Evolutionary conservation across 1,140 invertebrate species (phyloP).

Genomic region (Orchesella cincta): DNA sequence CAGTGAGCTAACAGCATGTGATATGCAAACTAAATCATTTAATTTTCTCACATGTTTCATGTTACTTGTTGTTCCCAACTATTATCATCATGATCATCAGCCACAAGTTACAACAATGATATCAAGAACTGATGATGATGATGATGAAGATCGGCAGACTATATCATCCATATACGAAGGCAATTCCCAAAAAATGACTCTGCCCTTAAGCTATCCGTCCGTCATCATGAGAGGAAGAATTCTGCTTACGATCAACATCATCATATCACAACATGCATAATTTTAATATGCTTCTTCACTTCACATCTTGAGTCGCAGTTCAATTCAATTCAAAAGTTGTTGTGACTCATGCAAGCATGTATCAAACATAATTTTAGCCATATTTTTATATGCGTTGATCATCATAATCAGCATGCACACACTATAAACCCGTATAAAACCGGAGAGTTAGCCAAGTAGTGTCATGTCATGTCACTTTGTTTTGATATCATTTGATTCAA

Average conservation of each 20-base stretch:
- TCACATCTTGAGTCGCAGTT: neutral
- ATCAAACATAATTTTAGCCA: conserved; percentile 15
- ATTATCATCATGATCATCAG: conserved; percentile 2
- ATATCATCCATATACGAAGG: neutral
- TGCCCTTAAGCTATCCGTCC: conserved; percentile 23
- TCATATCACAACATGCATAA: conserved; percentile 23
- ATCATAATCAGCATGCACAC: neutral
- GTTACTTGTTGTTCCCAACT: conserved; percentile 17
- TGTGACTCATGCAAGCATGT: conserved; percentile 21
- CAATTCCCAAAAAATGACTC: conserved; percentile 26
- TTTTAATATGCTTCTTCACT: conserved; percentile 1
- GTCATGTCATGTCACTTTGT: neutral
- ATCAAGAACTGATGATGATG: neutral
- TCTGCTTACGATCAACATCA: conserved; percentile 25
- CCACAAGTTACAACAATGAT: conserved; percentile 10
- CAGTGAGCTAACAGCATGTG: neutral
- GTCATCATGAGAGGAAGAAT: no score
- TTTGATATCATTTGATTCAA: neutral
- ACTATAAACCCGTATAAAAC: conserved; percentile 12
- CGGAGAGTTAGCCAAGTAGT: neutral
- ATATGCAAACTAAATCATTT: conserved; percentile 26
- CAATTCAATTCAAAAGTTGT: no score
- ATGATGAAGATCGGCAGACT: neutral
- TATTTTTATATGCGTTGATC: neutral
- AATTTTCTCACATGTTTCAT: conserved; percentile 26